phyloP scores from a whole-genome alignment of 2,888 invertebrate species.

The Cantharis lateralis region DNA sequence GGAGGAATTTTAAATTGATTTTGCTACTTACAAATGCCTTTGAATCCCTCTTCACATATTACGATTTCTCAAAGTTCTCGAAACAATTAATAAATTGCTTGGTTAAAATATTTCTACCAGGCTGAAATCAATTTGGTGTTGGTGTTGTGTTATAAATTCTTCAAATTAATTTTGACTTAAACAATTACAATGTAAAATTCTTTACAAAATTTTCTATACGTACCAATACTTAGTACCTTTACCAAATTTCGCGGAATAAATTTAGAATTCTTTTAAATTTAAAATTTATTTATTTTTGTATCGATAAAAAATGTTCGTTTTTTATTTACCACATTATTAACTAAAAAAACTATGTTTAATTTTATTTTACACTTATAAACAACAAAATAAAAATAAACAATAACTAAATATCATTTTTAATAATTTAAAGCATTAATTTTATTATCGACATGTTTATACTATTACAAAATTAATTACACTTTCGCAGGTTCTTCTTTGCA shows the following conservation, averaged over 20 bases:
- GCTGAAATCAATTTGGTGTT: no score
- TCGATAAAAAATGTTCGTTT: neutral
- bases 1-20: no score
- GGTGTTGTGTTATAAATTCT: no score
- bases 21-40: no score
- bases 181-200: no score
- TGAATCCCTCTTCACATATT: no score
- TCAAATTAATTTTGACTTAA: no score
- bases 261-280: neutral
- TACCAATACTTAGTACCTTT: no score
- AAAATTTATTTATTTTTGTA: neutral
- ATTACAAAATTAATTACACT: neutral
- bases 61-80: no score
- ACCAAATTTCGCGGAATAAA: neutral
- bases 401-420: neutral
- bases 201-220: no score
- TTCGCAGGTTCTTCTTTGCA: conserved; percentile 17
- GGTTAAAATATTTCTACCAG: no score
- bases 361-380: neutral
- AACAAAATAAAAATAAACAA: neutral
- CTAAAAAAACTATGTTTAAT: neutral
- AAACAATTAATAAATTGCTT: no score
- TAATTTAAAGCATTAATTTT: neutral
- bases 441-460: neutral
- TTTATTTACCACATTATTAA: neutral